Base-by-base conservation (phyloP, 2,113 vertebrate species). In the Tragulus kanchil region DNA sequence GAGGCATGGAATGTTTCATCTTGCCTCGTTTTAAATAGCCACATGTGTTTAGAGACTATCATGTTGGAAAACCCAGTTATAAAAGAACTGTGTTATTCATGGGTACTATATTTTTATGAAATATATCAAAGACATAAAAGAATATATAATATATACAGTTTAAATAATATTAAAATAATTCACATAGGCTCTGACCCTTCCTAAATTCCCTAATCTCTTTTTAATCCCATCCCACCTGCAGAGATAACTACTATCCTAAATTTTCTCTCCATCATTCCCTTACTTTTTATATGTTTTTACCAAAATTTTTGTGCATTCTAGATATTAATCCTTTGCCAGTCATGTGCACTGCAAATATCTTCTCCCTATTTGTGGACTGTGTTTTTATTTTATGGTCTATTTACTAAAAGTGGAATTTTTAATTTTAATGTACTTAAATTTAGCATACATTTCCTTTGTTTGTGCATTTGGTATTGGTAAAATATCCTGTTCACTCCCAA, bases 11-110 rank as follows among this genome's bases (percentile, higher is more conserved):
- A 90, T 91, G 73, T 94, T 71, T 95, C 77, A 89, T 82, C 78
- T 93, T 90, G 88, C 52, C 91, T 91, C 42, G 84, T 92, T 36
- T 85, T 67, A 81, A 93, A 81, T 91, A 96, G 8, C 28, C 5
- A 54, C 14, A 64, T 15, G 19, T 81, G 13, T 73, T 6, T 90
- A 42, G 56, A 83, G 17, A 67, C 50, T 78, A 58, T 3, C 16
- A 77, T 65, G 92, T 59, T 87, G 23, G 36, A 93, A 36, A 81
- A 5, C 15, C 61, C 16, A 81, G 19, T 88, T 90, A 17, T 84
- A 87, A 62, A 69, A 95, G 67, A 89, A 77, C 13, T 52, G 7
- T 90, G 56, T 21, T 13, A 90, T 6, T 58, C 56, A 67, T 82
- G 81, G 11, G 6, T 90, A 17, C 48, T 71, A 52, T 81, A 59